Evolutionary conservation across 1,140 invertebrate species (phyloP).

Genomic region (Drosophila teissieri): DNA sequence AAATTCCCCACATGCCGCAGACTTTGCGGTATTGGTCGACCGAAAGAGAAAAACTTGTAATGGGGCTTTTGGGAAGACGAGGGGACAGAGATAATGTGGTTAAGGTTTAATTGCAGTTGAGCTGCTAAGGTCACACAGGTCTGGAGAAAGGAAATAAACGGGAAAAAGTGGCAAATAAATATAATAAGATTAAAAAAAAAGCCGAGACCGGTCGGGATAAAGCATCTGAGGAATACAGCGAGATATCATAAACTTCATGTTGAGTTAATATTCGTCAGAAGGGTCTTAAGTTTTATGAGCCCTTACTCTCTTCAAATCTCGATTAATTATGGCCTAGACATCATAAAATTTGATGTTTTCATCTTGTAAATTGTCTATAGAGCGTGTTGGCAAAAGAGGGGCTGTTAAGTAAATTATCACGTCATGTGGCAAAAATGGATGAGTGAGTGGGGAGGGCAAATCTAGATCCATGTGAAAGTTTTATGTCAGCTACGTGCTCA

Average conservation of each 20-base stretch:
- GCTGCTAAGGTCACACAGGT: constrained; percentile 49
- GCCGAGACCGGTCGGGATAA: neutral
- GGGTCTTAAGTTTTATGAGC: constrained; percentile 33
- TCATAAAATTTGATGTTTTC: constrained; percentile 73
- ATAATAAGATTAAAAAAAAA: neutral
- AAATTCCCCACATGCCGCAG: constrained; percentile 70
- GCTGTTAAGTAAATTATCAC: constrained; percentile 62
- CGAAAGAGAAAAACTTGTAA: constrained; percentile 52
- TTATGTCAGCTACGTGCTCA: constrained; percentile 71
- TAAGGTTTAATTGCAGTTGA: constrained; percentile 65
- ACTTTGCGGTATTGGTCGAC: constrained; percentile 52
- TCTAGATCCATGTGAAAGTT: constrained; percentile 32
- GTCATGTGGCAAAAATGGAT: constrained; percentile 29
- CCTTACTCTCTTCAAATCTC: constrained; percentile 41
- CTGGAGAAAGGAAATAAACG: neutral
- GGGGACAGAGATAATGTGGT: constrained; percentile 59
- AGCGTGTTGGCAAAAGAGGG: constrained; percentile 35
- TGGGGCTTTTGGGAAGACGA: constrained; percentile 3
- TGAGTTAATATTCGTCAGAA: constrained; percentile 9
- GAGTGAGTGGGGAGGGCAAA: neutral
- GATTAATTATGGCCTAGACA: constrained; percentile 71
- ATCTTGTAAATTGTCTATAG: constrained; percentile 57
- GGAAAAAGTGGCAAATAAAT: neutral
- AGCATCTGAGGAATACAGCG: neutral
- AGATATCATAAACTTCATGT: neutral